Conservation (phyloP, 2,113 vertebrate species). For the Elaphurus davidianus region DNA sequence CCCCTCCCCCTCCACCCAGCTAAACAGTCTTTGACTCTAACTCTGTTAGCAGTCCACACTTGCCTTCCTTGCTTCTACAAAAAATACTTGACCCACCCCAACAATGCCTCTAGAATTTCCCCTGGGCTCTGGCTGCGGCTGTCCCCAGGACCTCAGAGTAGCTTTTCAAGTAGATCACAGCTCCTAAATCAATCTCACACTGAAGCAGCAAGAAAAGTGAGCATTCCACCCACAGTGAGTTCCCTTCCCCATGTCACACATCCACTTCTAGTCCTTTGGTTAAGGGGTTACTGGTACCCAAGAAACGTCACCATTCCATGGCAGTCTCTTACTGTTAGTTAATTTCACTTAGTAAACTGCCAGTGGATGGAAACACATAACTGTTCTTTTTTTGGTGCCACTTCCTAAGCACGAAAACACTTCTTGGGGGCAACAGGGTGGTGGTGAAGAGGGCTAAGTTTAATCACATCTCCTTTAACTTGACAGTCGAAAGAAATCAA, state of each 20-base stretch:
- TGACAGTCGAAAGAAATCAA: conserved; percentile 75
- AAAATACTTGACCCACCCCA: neutral
- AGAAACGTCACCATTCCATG: neutral
- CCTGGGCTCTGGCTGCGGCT: neutral
- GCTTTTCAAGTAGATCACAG: neutral
- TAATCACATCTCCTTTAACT: conserved; percentile 74
- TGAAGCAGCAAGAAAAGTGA: neutral
- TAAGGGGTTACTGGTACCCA: too few relatives aligned
- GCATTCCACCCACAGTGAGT: fast-evolving
- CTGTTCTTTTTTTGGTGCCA: conserved; percentile 47
- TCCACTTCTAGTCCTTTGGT: neutral
- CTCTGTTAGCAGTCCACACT: neutral
- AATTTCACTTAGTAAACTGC: neutral
- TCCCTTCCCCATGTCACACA: neutral
- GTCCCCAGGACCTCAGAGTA: neutral
- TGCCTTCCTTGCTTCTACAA: neutral
- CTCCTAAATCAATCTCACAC: neutral
- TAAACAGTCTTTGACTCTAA: neutral
- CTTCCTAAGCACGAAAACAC: conserved; percentile 68
- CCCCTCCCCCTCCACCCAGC: neutral
- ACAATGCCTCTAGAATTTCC: neutral
- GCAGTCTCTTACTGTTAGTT: neutral
- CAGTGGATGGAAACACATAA: neutral
- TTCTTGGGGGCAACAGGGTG: conserved; percentile 27
- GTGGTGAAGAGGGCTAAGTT: neutral